phyloP scores from a whole-genome alignment of 2,888 invertebrate genomes.

The Tinea pellionella region DNA sequence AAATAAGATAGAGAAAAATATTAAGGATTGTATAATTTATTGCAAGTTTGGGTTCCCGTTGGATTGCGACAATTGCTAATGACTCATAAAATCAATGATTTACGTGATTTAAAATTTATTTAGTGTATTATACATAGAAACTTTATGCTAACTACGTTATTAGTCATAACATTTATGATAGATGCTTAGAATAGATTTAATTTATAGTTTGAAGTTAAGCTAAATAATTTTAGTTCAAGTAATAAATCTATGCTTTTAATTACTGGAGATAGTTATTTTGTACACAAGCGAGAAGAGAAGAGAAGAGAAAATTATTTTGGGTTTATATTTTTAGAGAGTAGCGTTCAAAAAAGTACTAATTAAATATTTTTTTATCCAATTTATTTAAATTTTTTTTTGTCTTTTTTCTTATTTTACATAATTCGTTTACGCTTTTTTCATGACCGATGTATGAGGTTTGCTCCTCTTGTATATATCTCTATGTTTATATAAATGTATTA shows the following conservation, averaged over 20 bases:
- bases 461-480: no score
- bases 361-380: no score
- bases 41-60: neutral
- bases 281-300: no score
- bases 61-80: neutral
- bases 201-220: neutral
- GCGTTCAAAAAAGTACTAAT: no score
- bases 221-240: neutral
- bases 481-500: no score
- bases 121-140: neutral
- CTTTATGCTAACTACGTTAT: neutral
- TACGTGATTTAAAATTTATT: neutral
- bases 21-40: neutral
- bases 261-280: neutral
- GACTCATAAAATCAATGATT: neutral
- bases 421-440: no score
- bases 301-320: no score
- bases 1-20: no score
- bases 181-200: neutral
- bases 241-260: neutral
- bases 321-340: no score
- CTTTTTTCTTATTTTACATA: no score
- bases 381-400: no score
- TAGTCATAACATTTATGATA: conserved; percentile 1
- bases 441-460: no score